These are phyloP conservation scores for Yponomeuta evonymella DNA, from an alignment of 2,888 invertebrate species.

Conservation along the genomic window DNA sequence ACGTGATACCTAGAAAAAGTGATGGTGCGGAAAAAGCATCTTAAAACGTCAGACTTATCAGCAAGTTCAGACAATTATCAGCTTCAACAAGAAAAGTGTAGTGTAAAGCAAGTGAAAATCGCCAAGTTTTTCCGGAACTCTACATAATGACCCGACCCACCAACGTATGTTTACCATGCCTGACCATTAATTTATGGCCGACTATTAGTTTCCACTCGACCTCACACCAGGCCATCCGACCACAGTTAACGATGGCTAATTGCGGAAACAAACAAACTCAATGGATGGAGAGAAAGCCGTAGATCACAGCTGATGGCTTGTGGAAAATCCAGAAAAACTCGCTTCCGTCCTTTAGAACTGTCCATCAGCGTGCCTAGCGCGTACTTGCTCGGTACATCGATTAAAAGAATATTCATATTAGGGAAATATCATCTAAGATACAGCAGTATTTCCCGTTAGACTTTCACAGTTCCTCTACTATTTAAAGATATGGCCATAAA, in stretches of 20 bases:
- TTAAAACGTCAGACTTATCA: background rate
- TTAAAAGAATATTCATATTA: too few relatives aligned
- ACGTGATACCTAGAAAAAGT: too few relatives aligned
- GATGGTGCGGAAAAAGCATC: too few relatives aligned
- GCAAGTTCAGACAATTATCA: background rate
- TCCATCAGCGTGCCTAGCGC: constrained; percentile 31
- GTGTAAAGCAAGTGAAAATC: background rate
- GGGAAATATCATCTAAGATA: too few relatives aligned
- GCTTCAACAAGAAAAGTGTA: background rate
- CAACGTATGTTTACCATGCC: too few relatives aligned
- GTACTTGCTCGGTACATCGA: too few relatives aligned
- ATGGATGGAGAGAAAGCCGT: constrained; percentile 32
- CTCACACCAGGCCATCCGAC: constrained; percentile 1
- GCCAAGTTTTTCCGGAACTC: background rate
- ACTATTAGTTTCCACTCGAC: background rate
- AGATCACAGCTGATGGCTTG: constrained; percentile 27
- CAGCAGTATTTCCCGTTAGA: too few relatives aligned
- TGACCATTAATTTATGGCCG: too few relatives aligned
- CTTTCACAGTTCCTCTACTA: too few relatives aligned
- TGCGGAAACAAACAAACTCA: constrained; percentile 20
- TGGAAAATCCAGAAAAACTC: constrained; percentile 27
- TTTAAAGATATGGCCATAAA: too few relatives aligned
- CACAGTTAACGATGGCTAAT: constrained; percentile 27
- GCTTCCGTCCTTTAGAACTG: constrained; percentile 42
- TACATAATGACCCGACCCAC: background rate